Percentiles rank a stretch among this genome's conserved stretches.
These are phyloP conservation scores for Pollenia angustigena DNA, from an alignment of 2,888 invertebrate genomes.

Conservation along the genomic window DNA sequence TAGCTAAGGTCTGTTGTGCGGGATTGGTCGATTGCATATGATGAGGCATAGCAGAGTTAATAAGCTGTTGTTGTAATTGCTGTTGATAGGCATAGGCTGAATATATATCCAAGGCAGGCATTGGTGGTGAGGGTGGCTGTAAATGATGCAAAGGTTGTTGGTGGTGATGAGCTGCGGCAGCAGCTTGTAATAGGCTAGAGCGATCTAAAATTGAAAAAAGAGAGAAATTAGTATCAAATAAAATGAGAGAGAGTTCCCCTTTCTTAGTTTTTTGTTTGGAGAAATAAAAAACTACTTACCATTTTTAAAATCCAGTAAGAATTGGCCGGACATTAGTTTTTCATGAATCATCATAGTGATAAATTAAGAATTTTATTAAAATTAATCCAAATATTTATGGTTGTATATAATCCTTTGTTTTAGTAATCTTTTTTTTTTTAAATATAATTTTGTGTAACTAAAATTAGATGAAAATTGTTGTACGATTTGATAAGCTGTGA, in stretches of 20 bases:
- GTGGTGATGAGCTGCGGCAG: slow-evolving; percentile 72
- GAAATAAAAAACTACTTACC: slow-evolving; percentile 77
- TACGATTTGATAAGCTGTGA: neutral
- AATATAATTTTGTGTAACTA: neutral
- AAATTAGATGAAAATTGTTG: slow-evolving; percentile 1
- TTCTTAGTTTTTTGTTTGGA: neutral
- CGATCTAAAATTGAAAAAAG: slow-evolving; percentile 75
- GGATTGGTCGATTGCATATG: slow-evolving; percentile 57
- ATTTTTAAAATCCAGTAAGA: slow-evolving; percentile 81
- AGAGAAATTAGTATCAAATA: slow-evolving; percentile 1
- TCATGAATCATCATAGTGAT: slow-evolving; percentile 81
- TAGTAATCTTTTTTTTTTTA: slow-evolving; percentile 1
- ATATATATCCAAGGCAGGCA: slow-evolving; percentile 79
- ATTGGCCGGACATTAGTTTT: slow-evolving; percentile 81
- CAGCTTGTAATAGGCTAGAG: slow-evolving; percentile 73
- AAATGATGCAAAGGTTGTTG: slow-evolving; percentile 70
- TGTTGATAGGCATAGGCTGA: slow-evolving; percentile 81
- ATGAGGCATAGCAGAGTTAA: slow-evolving; percentile 58
- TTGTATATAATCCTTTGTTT: slow-evolving; percentile 8
- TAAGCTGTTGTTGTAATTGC: slow-evolving; percentile 77
- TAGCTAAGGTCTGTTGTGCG: slow-evolving; percentile 25
- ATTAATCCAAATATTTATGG: slow-evolving; percentile 69
- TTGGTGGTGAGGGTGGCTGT: slow-evolving; percentile 76
- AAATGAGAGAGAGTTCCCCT: neutral
- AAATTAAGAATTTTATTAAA: neutral